These are phyloP conservation scores for Xanthostigma xanthostigma DNA, from an alignment of 2,888 invertebrate genomes.

Conservation along the genomic window DNA sequence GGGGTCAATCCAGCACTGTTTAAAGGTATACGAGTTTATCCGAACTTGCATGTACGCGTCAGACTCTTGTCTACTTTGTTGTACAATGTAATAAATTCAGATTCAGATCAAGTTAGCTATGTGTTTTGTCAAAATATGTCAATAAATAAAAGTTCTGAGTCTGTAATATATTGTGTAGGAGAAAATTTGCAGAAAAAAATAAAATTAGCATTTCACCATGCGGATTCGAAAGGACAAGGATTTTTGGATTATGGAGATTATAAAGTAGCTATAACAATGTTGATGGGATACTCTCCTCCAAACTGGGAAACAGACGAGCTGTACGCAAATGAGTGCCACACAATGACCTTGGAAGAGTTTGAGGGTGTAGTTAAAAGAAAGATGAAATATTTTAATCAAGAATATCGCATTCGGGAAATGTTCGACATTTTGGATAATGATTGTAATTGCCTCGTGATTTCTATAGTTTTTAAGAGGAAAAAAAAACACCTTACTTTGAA, in stretches of 20 bases:
- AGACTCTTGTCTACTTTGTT: too few species aligned
- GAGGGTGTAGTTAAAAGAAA: constrained; percentile 4
- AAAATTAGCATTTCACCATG: background rate
- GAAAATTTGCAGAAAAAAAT: background rate
- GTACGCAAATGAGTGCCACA: constrained; percentile 1
- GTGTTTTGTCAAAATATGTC: too few species aligned
- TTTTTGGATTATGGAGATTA: constrained; percentile 7
- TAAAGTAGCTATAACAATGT: constrained; percentile 8
- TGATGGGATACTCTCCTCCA: constrained; percentile 8
- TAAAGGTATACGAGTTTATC: too few species aligned
- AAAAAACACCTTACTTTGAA: too few species aligned
- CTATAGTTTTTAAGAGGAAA: too few species aligned
- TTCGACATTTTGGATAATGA: constrained; percentile 7
- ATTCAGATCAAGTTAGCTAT: too few species aligned
- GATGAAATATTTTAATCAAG: constrained; percentile 5
- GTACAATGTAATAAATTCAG: too few species aligned
- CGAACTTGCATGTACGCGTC: too few species aligned
- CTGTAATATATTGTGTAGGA: too few species aligned
- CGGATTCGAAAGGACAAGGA: background rate
- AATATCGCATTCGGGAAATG: constrained; percentile 8
- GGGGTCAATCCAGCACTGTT: too few species aligned
- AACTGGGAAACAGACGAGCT: constrained; percentile 9
- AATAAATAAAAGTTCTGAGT: too few species aligned
- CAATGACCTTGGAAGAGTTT: constrained; percentile 3
- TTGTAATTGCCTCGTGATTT: constrained; percentile 2